These are phyloP conservation scores for Pseudochromis fuscus DNA, from an alignment of 2,797 vertebrate species.

Conservation along the genomic window DNA sequence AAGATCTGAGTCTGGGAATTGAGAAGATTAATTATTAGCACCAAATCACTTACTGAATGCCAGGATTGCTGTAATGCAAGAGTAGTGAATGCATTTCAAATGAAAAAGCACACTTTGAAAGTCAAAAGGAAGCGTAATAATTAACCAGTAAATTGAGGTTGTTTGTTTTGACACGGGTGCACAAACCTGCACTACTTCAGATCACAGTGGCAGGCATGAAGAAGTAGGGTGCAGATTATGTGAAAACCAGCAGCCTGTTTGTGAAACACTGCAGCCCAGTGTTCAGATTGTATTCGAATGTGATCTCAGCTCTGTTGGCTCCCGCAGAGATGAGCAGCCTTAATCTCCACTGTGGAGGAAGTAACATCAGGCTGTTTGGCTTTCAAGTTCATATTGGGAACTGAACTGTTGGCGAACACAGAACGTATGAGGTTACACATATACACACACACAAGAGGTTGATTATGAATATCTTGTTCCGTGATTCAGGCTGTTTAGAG, in stretches of 20 bases:
- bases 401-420: slow-evolving; percentile 40
- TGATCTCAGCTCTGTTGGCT: slow-evolving; percentile 38
- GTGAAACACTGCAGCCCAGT: slow-evolving; percentile 37
- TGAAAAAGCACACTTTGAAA: not conserved
- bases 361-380: slow-evolving; percentile 50
- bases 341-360: slow-evolving; percentile 58
- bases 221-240: slow-evolving; percentile 47
- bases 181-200: slow-evolving; percentile 12
- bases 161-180: slow-evolving; percentile 20
- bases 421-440: slow-evolving; percentile 13
- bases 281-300: slow-evolving; percentile 46
- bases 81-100: slow-evolving; percentile 8
- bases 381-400: slow-evolving; percentile 52
- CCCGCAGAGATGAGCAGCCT: slow-evolving; percentile 44
- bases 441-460: not conserved
- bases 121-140: not conserved
- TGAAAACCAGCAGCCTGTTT: slow-evolving; percentile 41
- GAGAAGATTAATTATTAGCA: not conserved
- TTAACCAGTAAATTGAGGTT: slow-evolving; percentile 16
- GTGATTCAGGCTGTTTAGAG: not conserved
- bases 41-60: not conserved
- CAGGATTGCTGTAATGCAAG: not conserved
- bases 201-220: slow-evolving; percentile 23
- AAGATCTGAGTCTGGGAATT: not conserved
- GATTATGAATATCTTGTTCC: not conserved